These are phyloP conservation scores for Camponotus vicinus DNA, from an alignment of 1,140 invertebrate genomes.

Conservation along the genomic window DNA sequence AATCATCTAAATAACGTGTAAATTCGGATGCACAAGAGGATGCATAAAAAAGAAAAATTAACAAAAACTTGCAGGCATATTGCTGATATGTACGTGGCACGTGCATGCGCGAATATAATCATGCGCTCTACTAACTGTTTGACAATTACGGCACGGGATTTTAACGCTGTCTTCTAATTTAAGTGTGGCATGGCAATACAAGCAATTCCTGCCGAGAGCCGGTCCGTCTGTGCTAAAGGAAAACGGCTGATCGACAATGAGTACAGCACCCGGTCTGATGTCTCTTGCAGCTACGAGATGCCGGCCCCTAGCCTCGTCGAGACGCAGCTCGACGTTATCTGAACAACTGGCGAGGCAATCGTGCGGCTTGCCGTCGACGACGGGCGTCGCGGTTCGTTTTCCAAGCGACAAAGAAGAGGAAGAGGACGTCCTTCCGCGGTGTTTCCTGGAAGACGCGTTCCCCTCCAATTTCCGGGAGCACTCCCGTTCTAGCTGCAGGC, in stretches of 20 bases:
- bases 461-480: constrained; percentile 70
- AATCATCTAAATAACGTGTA: neutral
- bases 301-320: constrained; percentile 77
- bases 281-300: constrained; percentile 80
- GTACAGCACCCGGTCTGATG: constrained; percentile 82
- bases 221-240: constrained; percentile 83
- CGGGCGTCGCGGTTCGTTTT: constrained; percentile 58
- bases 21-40: neutral
- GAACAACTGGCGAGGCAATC: constrained; percentile 77
- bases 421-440: neutral
- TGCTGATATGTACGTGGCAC: neutral
- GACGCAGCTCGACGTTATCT: constrained; percentile 76
- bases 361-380: constrained; percentile 78
- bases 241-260: constrained; percentile 85
- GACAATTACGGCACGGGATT: constrained; percentile 87
- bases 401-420: constrained; percentile 3
- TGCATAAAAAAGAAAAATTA: constrained; percentile 27
- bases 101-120: constrained; percentile 23
- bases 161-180: constrained; percentile 73
- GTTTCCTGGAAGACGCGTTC: constrained; percentile 10
- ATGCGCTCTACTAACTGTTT: constrained; percentile 80
- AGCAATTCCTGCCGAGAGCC: constrained; percentile 85
- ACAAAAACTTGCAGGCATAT: neutral
- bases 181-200: constrained; percentile 85
- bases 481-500: constrained; percentile 74